Base-by-base conservation (phyloP, 2,888 invertebrate genomes). In the Ceratothoa steindachneri region DNA sequence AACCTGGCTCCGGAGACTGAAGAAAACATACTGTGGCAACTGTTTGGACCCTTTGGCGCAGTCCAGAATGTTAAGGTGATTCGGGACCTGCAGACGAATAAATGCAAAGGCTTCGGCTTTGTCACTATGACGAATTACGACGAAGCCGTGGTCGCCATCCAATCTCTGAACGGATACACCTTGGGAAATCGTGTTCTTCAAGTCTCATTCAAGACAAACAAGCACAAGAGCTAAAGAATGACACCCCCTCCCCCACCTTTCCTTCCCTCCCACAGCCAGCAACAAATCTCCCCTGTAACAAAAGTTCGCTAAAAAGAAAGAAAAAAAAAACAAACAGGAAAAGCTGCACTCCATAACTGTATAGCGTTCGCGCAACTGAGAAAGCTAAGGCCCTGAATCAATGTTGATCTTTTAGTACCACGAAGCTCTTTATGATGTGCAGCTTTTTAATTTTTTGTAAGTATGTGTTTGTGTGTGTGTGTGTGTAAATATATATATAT, bases 121-220 rank as follows among this genome's bases (percentile, higher is more conserved):
- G 96, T 97, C 82, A 96, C 96, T 81, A 97, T 97, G 97, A 95
- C 95, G 84, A 95, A 96, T 86, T 97, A 97, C 85, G 96, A 97
- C 83, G 97, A 97, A 86, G 95, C 97, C 77, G 91, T 95, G 80
- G 93, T 95, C 83, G 97, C 97, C 82, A 97, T 97, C 84, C 94
- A 95, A 86, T 94, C 94, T 81, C 88, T 97, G 84, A 97, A 97
- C 86, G 97, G 97, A 83, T 96, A 95, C 87, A 93, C 94, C 82
- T 88, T 97, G 83, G 95, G 94, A 83, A 95, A 95, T 86, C 91
- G 97, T 83, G 94, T 95, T 82, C 89, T 97, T 84, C 97, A 97
- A 88, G 96, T 97, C 87, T 95, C 86, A 80, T 87, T 87, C 84
- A 87, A 87, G 83, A 86, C 86, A 80, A 85, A 85, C 82, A 86